Conservation (phyloP, 1,140 invertebrate species). For the Zaprionus inermis region DNA sequence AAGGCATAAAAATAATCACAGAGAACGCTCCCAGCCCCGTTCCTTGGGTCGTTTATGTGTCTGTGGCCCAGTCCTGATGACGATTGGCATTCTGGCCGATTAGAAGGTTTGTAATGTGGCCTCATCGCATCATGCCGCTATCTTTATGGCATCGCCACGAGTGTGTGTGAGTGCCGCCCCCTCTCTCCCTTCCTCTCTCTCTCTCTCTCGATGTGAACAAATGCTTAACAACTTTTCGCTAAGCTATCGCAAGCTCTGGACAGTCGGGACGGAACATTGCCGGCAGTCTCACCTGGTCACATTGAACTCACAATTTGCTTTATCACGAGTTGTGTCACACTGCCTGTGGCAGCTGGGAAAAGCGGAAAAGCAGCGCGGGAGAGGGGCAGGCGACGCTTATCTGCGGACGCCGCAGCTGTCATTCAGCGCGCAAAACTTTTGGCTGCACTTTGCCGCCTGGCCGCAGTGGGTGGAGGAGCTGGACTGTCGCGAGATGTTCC, state of each 20-base stretch:
- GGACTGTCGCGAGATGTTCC: not conserved
- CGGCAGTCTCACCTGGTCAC: constrained; percentile 32
- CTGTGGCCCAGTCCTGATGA: constrained; percentile 50
- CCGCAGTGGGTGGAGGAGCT: not conserved
- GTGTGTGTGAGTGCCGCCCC: not conserved
- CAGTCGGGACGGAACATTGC: too few relatives aligned
- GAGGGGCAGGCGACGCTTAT: constrained; percentile 52
- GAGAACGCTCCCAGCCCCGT: constrained; percentile 8
- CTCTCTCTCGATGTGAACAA: too few relatives aligned
- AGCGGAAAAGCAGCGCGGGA: not conserved
- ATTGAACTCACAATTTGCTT: constrained; percentile 42
- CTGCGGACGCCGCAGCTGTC: constrained; percentile 72
- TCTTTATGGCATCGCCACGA: constrained; percentile 74
- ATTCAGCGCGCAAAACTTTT: constrained; percentile 66
- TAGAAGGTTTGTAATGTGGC: constrained; percentile 65
- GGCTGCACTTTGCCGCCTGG: constrained; percentile 58
- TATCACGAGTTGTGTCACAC: constrained; percentile 36
- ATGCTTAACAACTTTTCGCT: constrained; percentile 42
- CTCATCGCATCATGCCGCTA: constrained; percentile 25
- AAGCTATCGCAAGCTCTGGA: constrained; percentile 46
- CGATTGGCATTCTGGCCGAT: constrained; percentile 54
- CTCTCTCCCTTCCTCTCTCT: constrained; percentile 20
- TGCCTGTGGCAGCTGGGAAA: constrained; percentile 22
- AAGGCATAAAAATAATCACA: constrained; percentile 71
- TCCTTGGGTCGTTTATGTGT: constrained; percentile 43